Percentiles rank a stretch among this genome's conserved stretches.
Evolutionary conservation across 1,140 invertebrate species (phyloP).

Genomic region (Lordiphosa clarofinis): DNA sequence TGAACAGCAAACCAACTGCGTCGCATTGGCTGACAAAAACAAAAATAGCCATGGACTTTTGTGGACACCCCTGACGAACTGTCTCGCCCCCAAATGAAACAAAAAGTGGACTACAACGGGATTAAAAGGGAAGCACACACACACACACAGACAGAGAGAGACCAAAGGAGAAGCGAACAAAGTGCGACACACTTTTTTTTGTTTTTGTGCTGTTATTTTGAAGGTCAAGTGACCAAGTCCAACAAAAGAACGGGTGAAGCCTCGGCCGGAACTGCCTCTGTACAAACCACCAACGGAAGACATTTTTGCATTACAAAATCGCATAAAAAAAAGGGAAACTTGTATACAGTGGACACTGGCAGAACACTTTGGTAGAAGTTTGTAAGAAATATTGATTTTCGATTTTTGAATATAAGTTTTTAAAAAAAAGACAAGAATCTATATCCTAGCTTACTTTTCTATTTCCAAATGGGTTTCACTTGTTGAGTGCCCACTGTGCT

Average conservation of each 20-base stretch:
- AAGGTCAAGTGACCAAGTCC: constrained; percentile 56
- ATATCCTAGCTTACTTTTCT: too few relatives aligned
- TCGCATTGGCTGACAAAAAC: constrained; percentile 28
- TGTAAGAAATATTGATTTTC: too few relatives aligned
- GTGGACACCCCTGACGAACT: constrained; percentile 35
- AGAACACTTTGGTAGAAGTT: background rate
- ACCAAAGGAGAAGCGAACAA: constrained; percentile 30
- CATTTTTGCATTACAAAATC: constrained; percentile 64
- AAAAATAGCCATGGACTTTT: constrained; percentile 42
- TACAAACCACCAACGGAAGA: constrained; percentile 41
- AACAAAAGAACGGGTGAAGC: constrained; percentile 12
- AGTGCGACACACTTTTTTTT: constrained; percentile 48
- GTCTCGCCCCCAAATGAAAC: constrained; percentile 27
- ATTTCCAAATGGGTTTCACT: too few relatives aligned
- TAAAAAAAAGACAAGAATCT: too few relatives aligned
- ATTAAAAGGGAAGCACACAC: constrained; percentile 22
- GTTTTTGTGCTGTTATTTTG: constrained; percentile 67
- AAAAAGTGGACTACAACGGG: constrained; percentile 13
- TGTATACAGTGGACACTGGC: constrained; percentile 17
- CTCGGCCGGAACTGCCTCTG: constrained; percentile 33
- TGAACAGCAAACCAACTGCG: constrained; percentile 18
- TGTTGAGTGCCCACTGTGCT: background rate
- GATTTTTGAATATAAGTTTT: too few relatives aligned
- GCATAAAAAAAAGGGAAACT: constrained; percentile 42
- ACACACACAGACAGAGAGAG: constrained; percentile 3